phyloP scores from a whole-genome alignment of 2,797 vertebrate genomes.

The Sternarchorhynchus goeldii region DNA sequence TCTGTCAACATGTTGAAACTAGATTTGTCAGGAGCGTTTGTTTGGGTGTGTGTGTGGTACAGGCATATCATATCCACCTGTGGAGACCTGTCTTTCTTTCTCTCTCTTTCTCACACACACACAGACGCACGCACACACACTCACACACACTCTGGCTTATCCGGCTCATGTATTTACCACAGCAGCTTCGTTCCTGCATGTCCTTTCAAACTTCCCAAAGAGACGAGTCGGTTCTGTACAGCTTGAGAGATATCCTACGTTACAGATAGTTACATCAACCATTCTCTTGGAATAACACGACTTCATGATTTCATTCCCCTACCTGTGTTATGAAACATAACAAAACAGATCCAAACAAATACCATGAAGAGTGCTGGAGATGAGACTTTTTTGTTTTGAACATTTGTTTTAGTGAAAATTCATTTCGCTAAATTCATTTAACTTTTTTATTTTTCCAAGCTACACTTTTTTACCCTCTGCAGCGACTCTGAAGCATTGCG shows the following conservation, averaged over 20 bases:
- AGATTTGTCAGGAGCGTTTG: slow-evolving; percentile 44
- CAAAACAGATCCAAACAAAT: not conserved
- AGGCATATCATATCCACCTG: slow-evolving; percentile 41
- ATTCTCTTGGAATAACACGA: not conserved
- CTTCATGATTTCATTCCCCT: not conserved
- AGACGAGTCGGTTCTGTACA: slow-evolving; percentile 4
- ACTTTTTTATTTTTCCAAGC: too few species aligned
- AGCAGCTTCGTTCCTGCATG: slow-evolving; percentile 2
- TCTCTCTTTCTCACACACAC: slow-evolving; percentile 58
- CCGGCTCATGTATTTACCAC: slow-evolving; percentile 10
- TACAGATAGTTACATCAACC: slow-evolving; percentile 14
- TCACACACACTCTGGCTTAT: slow-evolving; percentile 48
- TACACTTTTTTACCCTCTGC: too few species aligned
- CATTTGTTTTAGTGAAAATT: not conserved
- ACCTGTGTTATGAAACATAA: not conserved
- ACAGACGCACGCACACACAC: slow-evolving; percentile 65
- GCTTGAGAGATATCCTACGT: not conserved
- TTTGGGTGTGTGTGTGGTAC: slow-evolving; percentile 32
- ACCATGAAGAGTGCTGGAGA: not conserved
- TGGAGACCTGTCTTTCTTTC: slow-evolving; percentile 47
- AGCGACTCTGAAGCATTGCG: too few species aligned
- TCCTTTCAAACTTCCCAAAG: slow-evolving; percentile 8
- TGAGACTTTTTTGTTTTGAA: not conserved
- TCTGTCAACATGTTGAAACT: slow-evolving; percentile 50
- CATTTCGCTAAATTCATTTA: too few species aligned